phyloP scores from a whole-genome alignment of 2,113 vertebrate genomes.

The Lagopus leucura region DNA sequence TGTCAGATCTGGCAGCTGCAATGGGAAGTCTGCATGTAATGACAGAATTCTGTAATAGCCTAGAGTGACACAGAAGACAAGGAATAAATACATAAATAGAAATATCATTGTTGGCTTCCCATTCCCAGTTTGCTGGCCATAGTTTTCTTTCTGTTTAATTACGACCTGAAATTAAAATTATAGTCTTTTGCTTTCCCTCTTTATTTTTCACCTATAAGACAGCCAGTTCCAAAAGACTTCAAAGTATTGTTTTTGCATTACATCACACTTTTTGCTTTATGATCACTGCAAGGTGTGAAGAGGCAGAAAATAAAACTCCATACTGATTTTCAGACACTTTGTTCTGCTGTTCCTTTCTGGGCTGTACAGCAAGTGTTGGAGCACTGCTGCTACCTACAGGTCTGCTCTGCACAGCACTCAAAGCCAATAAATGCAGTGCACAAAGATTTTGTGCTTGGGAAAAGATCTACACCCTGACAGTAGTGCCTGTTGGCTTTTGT shows the following conservation, averaged over 20 bases:
- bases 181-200: neutral
- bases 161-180: neutral
- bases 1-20: neutral
- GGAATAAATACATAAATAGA: fast-evolving
- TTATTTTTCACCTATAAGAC: neutral
- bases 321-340: neutral
- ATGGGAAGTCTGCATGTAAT: neutral
- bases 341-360: neutral
- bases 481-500: neutral
- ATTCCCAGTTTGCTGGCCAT: neutral
- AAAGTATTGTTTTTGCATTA: neutral
- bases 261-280: neutral
- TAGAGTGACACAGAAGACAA: neutral
- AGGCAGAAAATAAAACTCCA: neutral
- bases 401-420: neutral
- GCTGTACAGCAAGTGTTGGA: neutral
- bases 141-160: neutral
- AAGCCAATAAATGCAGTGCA: fast-evolving
- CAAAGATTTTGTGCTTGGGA: fast-evolving
- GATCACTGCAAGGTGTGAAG: neutral
- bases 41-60: neutral
- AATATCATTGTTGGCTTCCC: no score
- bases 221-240: neutral
- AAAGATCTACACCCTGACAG: neutral
- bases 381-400: constrained; percentile 61